Evolutionary conservation across 2,888 invertebrate genomes (phyloP).

Genomic region (Diplazon laetatorius): DNA sequence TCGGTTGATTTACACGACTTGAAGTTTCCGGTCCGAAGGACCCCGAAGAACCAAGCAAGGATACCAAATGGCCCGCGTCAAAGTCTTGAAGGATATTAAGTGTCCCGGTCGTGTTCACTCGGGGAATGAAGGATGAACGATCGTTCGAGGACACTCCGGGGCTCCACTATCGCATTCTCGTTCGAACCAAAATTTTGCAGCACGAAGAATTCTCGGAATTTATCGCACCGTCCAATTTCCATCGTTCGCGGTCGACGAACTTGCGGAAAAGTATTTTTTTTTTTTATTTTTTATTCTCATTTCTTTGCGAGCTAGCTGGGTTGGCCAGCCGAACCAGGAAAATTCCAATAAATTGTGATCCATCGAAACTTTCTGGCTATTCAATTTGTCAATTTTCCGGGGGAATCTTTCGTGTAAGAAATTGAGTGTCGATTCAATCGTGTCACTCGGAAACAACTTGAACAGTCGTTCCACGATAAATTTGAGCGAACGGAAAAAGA

Average conservation of each 20-base stretch:
- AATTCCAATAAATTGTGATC: constrained; percentile 37
- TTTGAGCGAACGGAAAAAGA: too few species aligned
- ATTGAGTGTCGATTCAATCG: neutral
- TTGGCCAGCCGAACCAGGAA: too few species aligned
- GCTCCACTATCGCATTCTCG: neutral
- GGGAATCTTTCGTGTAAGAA: neutral
- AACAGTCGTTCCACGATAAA: too few species aligned
- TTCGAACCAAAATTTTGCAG: constrained; percentile 18
- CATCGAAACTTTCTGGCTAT: constrained; percentile 14
- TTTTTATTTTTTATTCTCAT: neutral
- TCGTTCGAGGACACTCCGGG: neutral
- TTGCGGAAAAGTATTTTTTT: constrained; percentile 17
- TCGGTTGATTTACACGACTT: constrained; percentile 8
- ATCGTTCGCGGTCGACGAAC: constrained; percentile 44
- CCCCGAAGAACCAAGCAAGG: neutral
- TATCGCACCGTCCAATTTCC: constrained; percentile 37
- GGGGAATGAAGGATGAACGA: constrained; percentile 17
- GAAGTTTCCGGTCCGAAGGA: constrained; percentile 2
- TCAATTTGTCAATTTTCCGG: constrained; percentile 14
- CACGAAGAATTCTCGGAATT: constrained; percentile 37
- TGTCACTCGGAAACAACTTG: too few species aligned
- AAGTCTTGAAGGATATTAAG: constrained; percentile 48
- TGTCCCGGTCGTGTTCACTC: neutral
- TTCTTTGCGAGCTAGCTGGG: too few species aligned
- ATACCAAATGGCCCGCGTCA: constrained; percentile 10